phyloP scores from a whole-genome alignment of 1,140 invertebrate genomes.

The Dolichoris vasculosae region DNA sequence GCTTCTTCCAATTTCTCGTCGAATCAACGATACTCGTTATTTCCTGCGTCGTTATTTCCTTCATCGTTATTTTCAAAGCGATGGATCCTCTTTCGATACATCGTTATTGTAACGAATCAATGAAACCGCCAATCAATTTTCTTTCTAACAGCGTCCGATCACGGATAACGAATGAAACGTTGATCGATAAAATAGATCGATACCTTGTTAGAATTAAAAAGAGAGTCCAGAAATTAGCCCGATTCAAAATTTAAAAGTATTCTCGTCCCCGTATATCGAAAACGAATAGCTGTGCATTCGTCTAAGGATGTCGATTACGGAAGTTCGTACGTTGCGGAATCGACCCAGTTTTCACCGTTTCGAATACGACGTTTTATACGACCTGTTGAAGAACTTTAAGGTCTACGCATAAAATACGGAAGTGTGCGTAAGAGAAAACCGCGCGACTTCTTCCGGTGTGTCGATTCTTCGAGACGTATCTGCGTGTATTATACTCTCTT shows the following conservation, averaged over 20 bases:
- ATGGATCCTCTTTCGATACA: too few species aligned
- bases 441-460: not conserved
- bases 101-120: too few species aligned
- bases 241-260: not conserved
- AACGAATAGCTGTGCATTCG: not conserved
- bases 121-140: too few species aligned
- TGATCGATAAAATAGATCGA: too few species aligned
- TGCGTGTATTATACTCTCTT: constrained; percentile 4
- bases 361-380: not conserved
- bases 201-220: too few species aligned
- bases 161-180: too few species aligned
- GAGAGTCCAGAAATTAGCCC: too few species aligned
- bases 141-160: too few species aligned
- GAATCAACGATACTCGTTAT: too few species aligned
- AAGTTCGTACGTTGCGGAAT: not conserved
- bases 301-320: not conserved
- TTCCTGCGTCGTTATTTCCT: too few species aligned
- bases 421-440: not conserved
- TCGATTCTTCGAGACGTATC: not conserved
- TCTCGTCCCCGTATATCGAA: not conserved
- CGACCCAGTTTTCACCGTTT: not conserved
- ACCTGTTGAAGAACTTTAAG: constrained; percentile 15
- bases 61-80: too few species aligned
- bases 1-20: too few species aligned
- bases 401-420: not conserved